These are phyloP conservation scores for Centropristis striata DNA, from an alignment of 2,113 vertebrate species.

Conservation along the genomic window DNA sequence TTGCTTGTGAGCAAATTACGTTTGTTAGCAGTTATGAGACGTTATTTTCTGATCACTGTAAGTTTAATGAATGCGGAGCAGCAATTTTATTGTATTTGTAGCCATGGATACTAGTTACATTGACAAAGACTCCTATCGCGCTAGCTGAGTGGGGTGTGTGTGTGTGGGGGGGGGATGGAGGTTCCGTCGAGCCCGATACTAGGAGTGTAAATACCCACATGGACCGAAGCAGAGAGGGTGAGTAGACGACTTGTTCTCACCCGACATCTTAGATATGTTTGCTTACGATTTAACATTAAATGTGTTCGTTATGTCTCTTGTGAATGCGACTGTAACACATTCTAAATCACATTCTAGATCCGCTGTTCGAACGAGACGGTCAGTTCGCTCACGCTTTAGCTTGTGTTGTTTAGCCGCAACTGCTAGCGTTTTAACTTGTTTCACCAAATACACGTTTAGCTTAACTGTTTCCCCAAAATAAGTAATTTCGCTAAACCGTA, in stretches of 20 bases:
- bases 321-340: neutral
- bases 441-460: fast-evolving
- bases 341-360: neutral
- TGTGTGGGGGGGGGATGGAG: fast-evolving
- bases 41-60: too few species aligned
- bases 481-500: neutral
- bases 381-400: neutral
- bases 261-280: fast-evolving
- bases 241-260: neutral
- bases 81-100: too few species aligned
- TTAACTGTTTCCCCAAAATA: neutral
- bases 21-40: too few species aligned
- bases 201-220: conserved; percentile 20
- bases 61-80: too few species aligned
- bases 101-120: too few species aligned
- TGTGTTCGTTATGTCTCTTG: too few species aligned
- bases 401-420: neutral
- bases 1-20: too few species aligned
- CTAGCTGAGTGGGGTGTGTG: neutral
- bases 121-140: too few species aligned
- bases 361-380: neutral
- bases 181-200: neutral
- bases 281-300: too few species aligned
- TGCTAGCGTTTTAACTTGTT: neutral
- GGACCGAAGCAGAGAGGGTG: conserved; percentile 2